Evolutionary conservation across 2,113 vertebrate genomes (phyloP).

Genomic region (Emydocephalus ijimae): DNA sequence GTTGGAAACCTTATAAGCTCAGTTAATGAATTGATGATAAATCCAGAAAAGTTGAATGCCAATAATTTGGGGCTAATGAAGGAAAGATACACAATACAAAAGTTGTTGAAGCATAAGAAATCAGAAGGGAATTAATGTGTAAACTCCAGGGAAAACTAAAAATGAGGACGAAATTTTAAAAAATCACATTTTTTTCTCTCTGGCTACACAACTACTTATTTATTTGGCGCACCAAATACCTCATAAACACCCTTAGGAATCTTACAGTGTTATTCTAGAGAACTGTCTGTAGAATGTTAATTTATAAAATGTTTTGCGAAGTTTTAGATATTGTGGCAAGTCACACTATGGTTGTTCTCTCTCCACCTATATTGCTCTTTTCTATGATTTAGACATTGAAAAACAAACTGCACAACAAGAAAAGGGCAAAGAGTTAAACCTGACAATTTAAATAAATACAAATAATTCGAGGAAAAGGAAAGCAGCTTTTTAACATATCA

Average conservation of each 20-base stretch:
- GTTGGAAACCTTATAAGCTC: neutral
- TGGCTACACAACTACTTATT: neutral
- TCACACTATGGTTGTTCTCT: neutral
- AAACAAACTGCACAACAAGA: slow-evolving; percentile 32
- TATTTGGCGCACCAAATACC: neutral
- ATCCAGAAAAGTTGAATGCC: neutral
- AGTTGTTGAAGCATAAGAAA: neutral
- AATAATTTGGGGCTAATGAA: neutral
- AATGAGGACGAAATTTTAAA: neutral
- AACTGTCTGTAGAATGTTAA: neutral
- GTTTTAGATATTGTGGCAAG: neutral
- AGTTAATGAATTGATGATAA: neutral
- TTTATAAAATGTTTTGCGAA: neutral
- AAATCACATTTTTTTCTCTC: neutral
- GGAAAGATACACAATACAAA: neutral
- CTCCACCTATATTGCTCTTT: neutral
- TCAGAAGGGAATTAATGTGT: neutral
- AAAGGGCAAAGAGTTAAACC: slow-evolving; percentile 47
- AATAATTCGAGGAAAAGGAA: neutral
- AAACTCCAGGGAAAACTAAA: neutral
- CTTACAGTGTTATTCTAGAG: neutral
- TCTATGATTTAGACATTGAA: neutral
- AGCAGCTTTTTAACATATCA: slow-evolving; percentile 20
- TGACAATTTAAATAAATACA: slow-evolving; percentile 15
- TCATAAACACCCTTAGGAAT: neutral